Evolutionary conservation across 2,888 invertebrate genomes (phyloP).

Genomic region (Xanthorhoe spadicearia): DNA sequence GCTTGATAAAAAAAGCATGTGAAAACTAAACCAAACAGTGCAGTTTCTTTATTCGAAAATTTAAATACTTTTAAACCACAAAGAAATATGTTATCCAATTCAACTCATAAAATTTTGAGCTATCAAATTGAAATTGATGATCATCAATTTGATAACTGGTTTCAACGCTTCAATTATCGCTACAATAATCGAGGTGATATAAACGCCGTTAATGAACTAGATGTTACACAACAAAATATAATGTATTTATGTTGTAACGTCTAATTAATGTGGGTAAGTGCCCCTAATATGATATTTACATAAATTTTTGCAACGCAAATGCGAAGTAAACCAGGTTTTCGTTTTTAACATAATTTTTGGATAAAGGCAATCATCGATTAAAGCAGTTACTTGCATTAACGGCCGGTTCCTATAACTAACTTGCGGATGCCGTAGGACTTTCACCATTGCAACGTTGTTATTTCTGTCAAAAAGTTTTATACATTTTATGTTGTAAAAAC

Average conservation of each 20-base stretch:
- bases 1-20: too few species aligned
- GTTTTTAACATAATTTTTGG: constrained; percentile 34
- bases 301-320: constrained; percentile 37
- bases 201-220: constrained; percentile 29
- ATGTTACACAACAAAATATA: constrained; percentile 27
- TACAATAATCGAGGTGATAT: constrained; percentile 18
- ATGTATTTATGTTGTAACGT: constrained; percentile 40
- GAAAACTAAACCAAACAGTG: neutral
- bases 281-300: constrained; percentile 37
- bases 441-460: too few species aligned
- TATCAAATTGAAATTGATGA: constrained; percentile 9
- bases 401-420: too few species aligned
- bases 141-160: constrained; percentile 21
- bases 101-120: neutral
- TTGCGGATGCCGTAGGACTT: too few species aligned
- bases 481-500: too few species aligned
- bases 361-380: constrained; percentile 3
- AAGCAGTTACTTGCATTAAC: too few species aligned
- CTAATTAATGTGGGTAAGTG: constrained; percentile 38
- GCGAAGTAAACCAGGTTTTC: constrained; percentile 37
- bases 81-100: neutral
- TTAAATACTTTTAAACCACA: neutral
- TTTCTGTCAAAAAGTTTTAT: too few species aligned
- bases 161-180: constrained; percentile 15
- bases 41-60: neutral